A percentile compares a stretch with the other conserved stretches of the same genome.
Evolutionary conservation across 2,888 invertebrate species (phyloP).

Genomic region (Cerceris rybyensis): DNA sequence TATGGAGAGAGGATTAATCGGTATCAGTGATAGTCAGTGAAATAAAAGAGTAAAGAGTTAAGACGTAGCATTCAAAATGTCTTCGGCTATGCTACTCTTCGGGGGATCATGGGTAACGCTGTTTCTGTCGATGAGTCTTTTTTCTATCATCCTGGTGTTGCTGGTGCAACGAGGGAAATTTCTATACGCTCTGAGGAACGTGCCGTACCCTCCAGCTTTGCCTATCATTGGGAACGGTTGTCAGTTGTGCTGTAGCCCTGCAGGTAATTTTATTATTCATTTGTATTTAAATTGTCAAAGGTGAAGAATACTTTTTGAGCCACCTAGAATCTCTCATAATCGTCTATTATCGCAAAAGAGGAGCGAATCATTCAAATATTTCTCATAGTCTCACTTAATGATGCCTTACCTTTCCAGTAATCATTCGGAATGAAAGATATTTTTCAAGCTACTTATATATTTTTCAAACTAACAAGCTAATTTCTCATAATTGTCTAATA

Average conservation of each 20-base stretch:
- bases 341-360: too few relatives aligned
- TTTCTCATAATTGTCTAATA: too few relatives aligned
- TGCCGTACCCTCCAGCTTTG: constrained; percentile 75
- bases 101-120: constrained; percentile 66
- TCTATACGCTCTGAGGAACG: constrained; percentile 69
- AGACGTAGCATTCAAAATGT: constrained; percentile 12
- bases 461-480: too few relatives aligned
- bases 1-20: not conserved
- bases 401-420: too few relatives aligned
- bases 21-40: constrained; percentile 2
- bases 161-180: constrained; percentile 69
- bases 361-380: too few relatives aligned
- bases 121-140: constrained; percentile 57
- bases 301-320: not conserved
- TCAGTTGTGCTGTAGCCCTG: constrained; percentile 77
- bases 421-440: too few relatives aligned
- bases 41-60: not conserved
- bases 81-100: not conserved
- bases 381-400: too few relatives aligned
- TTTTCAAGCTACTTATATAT: too few relatives aligned
- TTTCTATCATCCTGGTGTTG: constrained; percentile 55
- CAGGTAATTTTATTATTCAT: constrained; percentile 70
- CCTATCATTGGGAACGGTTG: constrained; percentile 80
- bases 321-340: not conserved
- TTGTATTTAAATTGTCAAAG: not conserved